Evolutionary conservation across 1,140 invertebrate species (phyloP), one percentile per base, ranked within the genome.

Genomic region (Drosophila serrata): DNA sequence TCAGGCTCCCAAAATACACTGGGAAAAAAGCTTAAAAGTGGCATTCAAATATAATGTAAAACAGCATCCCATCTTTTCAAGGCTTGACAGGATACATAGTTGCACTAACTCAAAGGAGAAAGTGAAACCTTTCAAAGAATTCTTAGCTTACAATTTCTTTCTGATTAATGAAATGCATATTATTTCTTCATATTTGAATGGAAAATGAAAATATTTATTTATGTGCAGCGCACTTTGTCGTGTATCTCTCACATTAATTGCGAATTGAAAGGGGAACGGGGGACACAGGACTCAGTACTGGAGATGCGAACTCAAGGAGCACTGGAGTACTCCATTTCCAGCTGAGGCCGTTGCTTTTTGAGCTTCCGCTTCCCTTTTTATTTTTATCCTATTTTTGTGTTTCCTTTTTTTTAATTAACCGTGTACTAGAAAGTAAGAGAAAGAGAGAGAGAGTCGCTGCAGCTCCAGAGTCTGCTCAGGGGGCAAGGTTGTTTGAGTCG

Each of bases 171-270:
- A n/a, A n/a, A n/a, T n/a, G n/a, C n/a, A n/a, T n/a, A n/a, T n/a
- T n/a, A n/a, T n/a, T n/a, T 6, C 19, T 2, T 45, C 0, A 13
- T 0, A 13, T 13, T 22, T 22, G 1, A 12, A 13, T 4, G 15
- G 1, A 9, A 29, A 11, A 3, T n/a, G 6, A 0, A n/a, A 11
- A 11, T 46, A 59, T 33, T 68, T 35, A 13, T 49, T 2, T 2
- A 6, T 46, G 31, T 57, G 51, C 22, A 48, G 19, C 42, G 15
- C 42, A 77, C 46, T 63, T 82, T 84, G 76, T 79, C 79, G 68
- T 77, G 76, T 81, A 80, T 90, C 80, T 88, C 68, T 81, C 65
- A 75, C 63, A 75, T 63, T 84, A 88, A 84, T 80, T 90, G 80
- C 53, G 49, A 84, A 77, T 57, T 58, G 40, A 46, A 49, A 35